Base-by-base conservation (phyloP, 2,113 vertebrate species). In the Poicephalus gulielmi region DNA sequence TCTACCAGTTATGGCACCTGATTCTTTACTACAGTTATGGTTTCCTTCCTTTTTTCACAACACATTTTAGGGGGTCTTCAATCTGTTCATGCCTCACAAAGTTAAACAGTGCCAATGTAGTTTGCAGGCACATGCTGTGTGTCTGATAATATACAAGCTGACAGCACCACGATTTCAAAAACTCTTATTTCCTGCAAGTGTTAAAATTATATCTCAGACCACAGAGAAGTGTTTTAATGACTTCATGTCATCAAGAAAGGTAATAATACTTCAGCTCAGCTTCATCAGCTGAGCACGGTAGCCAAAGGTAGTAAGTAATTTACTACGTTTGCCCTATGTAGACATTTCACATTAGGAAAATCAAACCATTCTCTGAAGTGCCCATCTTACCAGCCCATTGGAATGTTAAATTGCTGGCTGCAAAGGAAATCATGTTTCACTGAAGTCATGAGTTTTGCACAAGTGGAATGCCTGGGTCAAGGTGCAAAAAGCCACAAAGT, bases 171-270 rank as follows among this genome's bases (percentile, higher is more conserved):
- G 23, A 27, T 81, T 87, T 67, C 71, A 68, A 62, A 82, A 92
- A 82, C 35, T 74, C 85, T 77, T 86, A 90, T 74, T 94, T 94
- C 86, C 81, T 88, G 76, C 9, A 13, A 94, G 83, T 33, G 64
- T 78, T 78, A 92, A 95, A 97, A 96, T 95, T 83, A 63, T 35
- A 95, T 62, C 76, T 95, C 79, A 94, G 53, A 43, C 71, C 78
- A 86, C 7, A 75, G 33, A 95, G 50, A 93, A 92, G 60, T 88
- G 66, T 91, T 93, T 76, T 88, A 95, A 93, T 88, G 78, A 85
- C 90, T 92, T 82, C 75, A 67, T 52, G 53, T 88, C 87, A 94
- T 88, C 87, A 92, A 89, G 86, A 82, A 92, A 92, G 44, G 71
- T 88, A 86, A 43, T 93, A 66, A 46, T 88, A 84, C 67, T 75